Conservation (phyloP, 2,888 invertebrate species). For the Hemaris fuciformis region DNA sequence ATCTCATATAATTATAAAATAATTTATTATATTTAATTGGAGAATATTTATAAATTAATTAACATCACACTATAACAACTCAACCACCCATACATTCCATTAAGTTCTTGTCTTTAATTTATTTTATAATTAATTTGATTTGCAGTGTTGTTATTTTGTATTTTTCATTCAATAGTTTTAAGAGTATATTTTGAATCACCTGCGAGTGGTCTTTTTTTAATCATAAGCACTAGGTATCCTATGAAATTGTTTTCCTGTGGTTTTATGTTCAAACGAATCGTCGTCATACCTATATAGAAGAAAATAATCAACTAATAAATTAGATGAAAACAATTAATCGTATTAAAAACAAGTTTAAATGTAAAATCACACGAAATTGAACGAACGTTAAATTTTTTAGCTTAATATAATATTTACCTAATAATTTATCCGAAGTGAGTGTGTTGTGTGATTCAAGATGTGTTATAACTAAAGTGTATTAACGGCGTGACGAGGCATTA, state of each 20-base stretch:
- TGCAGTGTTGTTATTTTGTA: conserved; percentile 26
- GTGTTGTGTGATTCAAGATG: conserved; percentile 24
- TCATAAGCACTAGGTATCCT: conserved; percentile 2
- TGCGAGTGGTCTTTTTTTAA: neutral
- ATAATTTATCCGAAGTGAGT: conserved; percentile 45
- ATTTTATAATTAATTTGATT: conserved; percentile 22
- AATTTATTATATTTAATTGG: conserved; percentile 1
- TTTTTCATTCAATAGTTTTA: neutral
- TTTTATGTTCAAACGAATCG: conserved; percentile 49
- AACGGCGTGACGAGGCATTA: neutral
- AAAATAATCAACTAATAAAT: conserved; percentile 26
- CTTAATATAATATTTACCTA: conserved; percentile 51
- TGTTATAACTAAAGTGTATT: neutral
- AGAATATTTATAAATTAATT: neutral
- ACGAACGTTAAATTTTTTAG: conserved; percentile 45
- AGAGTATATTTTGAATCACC: conserved; percentile 12
- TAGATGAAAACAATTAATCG: conserved; percentile 29
- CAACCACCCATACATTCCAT: conserved; percentile 53
- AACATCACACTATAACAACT: neutral
- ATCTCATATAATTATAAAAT: conserved; percentile 10
- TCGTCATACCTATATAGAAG: conserved; percentile 22
- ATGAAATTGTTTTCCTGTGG: conserved; percentile 40
- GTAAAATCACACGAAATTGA: conserved; percentile 59
- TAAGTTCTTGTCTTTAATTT: conserved; percentile 19
- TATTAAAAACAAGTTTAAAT: conserved; percentile 37